A percentile compares a stretch with the other conserved stretches of the same genome.
Evolutionary conservation across 2,888 invertebrate species (phyloP).

Genomic region (Dichetophora obliterata): DNA sequence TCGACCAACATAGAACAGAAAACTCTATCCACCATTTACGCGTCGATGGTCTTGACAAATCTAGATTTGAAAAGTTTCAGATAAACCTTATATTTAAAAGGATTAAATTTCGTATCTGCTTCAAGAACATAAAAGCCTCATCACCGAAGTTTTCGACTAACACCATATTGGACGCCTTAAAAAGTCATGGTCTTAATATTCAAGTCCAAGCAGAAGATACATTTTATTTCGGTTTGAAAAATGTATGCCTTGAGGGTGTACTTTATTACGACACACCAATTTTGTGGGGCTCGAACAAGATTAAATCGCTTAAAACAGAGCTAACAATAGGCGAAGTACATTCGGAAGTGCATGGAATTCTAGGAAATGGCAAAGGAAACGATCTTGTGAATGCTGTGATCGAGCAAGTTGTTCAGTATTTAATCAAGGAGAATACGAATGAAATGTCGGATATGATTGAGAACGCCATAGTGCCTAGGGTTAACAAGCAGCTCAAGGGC

Average conservation of each 20-base stretch:
- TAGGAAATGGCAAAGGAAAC: conserved; percentile 57
- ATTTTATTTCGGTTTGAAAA: conserved; percentile 58
- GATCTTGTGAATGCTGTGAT: conserved; percentile 56
- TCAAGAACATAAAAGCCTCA: conserved; percentile 57
- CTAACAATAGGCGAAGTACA: conserved; percentile 55
- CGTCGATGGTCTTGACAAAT: conserved; percentile 62
- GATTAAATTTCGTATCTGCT: conserved; percentile 59
- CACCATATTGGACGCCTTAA: conserved; percentile 58
- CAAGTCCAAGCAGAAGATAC: conserved; percentile 61
- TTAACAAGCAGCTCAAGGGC: conserved; percentile 61
- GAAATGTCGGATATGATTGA: conserved; percentile 61
- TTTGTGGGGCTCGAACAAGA: conserved; percentile 63
- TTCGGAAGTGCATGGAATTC: conserved; percentile 60
- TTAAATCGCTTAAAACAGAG: conserved; percentile 58
- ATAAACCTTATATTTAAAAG: conserved; percentile 58
- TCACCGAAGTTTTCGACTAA: conserved; percentile 60
- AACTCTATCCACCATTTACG: conserved; percentile 57
- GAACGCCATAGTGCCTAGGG: conserved; percentile 55
- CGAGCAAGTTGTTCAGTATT: conserved; percentile 58
- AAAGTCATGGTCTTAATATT: conserved; percentile 56
- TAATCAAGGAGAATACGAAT: conserved; percentile 55
- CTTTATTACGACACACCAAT: conserved; percentile 62
- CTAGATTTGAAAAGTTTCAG: conserved; percentile 59
- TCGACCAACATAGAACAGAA: conserved; percentile 51
- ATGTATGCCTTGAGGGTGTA: conserved; percentile 57